Base-by-base conservation (phyloP, 2,797 vertebrate species). In the Aplochiton taeniatus region DNA sequence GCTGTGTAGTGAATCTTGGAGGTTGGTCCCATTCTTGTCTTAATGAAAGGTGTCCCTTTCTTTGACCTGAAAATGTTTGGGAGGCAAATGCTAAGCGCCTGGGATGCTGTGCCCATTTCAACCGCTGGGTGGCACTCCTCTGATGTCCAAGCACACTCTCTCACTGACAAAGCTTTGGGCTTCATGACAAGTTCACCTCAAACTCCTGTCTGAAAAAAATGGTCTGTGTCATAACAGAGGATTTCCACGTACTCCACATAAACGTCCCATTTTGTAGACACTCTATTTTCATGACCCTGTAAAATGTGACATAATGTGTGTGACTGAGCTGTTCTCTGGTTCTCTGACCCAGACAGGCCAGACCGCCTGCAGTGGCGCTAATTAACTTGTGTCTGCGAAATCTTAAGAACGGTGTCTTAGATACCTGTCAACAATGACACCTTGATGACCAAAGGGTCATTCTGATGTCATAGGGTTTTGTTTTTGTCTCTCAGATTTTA, bases 61-160 rank as follows among this genome's bases (percentile, higher is more conserved):
- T 78, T 89, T 20, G 79, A 75, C 61, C 69, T 85, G 78, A 90
- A 90, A 61, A 90, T 80, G 50, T 84, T 87, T 8, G 88, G 89
- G n/a, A 88, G 70, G 42, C 87, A 84, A 42, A 85, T 17, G 11
- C 50, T 53, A 42, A 80, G 79, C 10, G 8, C 73, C 63, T 72
- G 77, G 6, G 59, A 11, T 17, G 66, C 80, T 59, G 53, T 59
- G 0, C 62, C 69, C 62, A 59, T 72, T 19, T 78, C 61, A 0
- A 80, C 82, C 66, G 76, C 72, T 18, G 75, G 70, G 42, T 77
- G 87, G 83, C 88, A 88, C 78, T 91, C 90, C 72, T 90, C 85
- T 55, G 79, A 71, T 46, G 74, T 73, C 89, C 90, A 91, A 59
- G 70, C 52, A 14, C 83, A 85, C 80, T 88, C 85, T 58, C 51